These are phyloP conservation scores for Drosophila suboccidentalis DNA, from an alignment of 2,888 invertebrate genomes.

Conservation along the genomic window DNA sequence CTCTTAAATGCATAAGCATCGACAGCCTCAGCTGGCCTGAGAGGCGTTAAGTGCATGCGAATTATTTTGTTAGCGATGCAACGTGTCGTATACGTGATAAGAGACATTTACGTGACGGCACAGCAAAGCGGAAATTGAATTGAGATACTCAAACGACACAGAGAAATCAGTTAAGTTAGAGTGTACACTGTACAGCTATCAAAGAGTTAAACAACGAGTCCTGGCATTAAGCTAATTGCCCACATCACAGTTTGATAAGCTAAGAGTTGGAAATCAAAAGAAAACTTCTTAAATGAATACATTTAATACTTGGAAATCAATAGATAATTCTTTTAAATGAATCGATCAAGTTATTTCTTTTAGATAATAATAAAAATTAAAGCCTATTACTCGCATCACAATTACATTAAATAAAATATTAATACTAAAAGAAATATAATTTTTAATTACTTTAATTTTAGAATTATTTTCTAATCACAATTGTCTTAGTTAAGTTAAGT, in stretches of 20 bases:
- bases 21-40: slow-evolving; percentile 25
- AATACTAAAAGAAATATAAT: no score
- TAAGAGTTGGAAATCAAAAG: neutral
- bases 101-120: slow-evolving; percentile 62
- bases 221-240: slow-evolving; percentile 25
- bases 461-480: no score
- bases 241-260: neutral
- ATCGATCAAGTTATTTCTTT: no score
- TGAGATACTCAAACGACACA: slow-evolving; percentile 26
- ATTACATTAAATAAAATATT: no score
- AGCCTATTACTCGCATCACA: no score
- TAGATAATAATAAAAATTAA: no score
- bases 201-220: neutral
- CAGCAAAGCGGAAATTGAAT: slow-evolving; percentile 65
- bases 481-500: no score
- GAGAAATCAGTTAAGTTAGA: slow-evolving; percentile 33
- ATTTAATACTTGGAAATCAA: no score
- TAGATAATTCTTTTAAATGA: no score
- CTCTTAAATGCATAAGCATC: slow-evolving; percentile 52
- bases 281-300: neutral
- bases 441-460: no score
- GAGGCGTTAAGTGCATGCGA: slow-evolving; percentile 62
- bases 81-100: slow-evolving; percentile 68
- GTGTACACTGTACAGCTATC: neutral
- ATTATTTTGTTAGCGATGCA: slow-evolving; percentile 64